These are phyloP conservation scores for Mustela lutreola DNA, from an alignment of 2,113 vertebrate species.

Conservation along the genomic window DNA sequence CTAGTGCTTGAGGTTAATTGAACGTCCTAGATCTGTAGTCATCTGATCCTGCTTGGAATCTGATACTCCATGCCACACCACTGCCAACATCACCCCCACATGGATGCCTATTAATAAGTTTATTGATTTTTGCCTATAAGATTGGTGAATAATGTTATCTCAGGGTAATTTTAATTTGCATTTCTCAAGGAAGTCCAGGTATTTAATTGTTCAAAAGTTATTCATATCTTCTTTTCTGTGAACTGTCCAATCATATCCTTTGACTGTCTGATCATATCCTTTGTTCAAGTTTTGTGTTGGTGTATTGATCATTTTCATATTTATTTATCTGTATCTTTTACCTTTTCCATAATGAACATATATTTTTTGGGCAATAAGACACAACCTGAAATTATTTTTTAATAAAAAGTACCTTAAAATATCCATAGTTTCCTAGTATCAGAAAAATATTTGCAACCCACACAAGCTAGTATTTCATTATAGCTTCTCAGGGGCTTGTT, in stretches of 20 bases:
- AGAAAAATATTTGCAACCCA: not conserved
- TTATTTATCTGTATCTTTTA: slow-evolving; percentile 22
- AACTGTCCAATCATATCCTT: not conserved
- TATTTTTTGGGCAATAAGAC: not conserved
- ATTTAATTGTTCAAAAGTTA: slow-evolving; percentile 11
- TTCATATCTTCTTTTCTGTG: slow-evolving; percentile 40
- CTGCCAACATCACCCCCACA: not conserved
- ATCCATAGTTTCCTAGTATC: not conserved
- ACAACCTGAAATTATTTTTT: slow-evolving; percentile 41
- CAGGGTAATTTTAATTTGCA: slow-evolving; percentile 41
- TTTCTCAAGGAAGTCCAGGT: slow-evolving; percentile 16
- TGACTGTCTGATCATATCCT: not conserved
- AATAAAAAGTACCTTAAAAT: slow-evolving; percentile 21
- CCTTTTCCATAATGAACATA: slow-evolving; percentile 18
- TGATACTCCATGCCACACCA: not conserved
- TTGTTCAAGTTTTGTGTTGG: slow-evolving; percentile 43
- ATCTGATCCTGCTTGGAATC: not conserved
- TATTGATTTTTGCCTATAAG: slow-evolving; percentile 33
- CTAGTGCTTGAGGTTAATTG: not conserved
- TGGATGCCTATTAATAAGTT: not conserved
- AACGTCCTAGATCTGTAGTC: not conserved
- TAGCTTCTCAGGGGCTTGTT: not conserved
- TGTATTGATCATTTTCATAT: slow-evolving; percentile 43
- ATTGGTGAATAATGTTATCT: slow-evolving; percentile 37
- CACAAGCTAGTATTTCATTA: not conserved